Evolutionary conservation across 2,888 invertebrate species (phyloP), one percentile per base, ranked within the genome.

Genomic region (Drosophila fulvimacula): DNA sequence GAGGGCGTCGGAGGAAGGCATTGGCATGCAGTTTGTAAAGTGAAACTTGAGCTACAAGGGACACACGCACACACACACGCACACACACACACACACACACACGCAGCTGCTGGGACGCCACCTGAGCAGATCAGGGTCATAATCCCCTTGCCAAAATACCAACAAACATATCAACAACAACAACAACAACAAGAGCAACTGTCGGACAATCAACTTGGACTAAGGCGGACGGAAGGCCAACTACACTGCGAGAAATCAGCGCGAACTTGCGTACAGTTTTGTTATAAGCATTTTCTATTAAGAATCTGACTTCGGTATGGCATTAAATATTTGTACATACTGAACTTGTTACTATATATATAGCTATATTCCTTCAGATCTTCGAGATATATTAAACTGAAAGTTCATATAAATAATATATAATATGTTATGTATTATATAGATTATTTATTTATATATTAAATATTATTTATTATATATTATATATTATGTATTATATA

Each of bases 71-170:
- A 13, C 17, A 11, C n/a, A 34, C 13, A 57, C 19, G 44, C 36
- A 39, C 21, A 36, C 7, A 24, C n/a, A 32, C 15, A 56, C 24
- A 57, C 11, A 11, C 9, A 36, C 7, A 21, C 21, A 36, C 15
- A n/a, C 24, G 30, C 58, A 61, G 61, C 39, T 61, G 73, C 52
- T 66, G 58, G 62, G 52, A 61, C 44, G 56, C 58, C 77, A 75
- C 71, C 85, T 81, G 86, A 74, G 81, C 86, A 79, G 83, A 85
- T 85, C 81, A 89, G 72, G 75, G 81, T 83, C 86, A 76, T 89
- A 89, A 86, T 85, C 88, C 83, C 68, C 56, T 80, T 73, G 72
- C 76, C 82, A 49, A 84, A 83, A 80, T 71, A 73, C 65, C 42
- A 68, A 41, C 41, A 52, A 62, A 53, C 38, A 30, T 41, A 60